These are phyloP conservation scores for Scotopteryx bipunctaria DNA, from an alignment of 2,888 invertebrate genomes.

Conservation along the genomic window DNA sequence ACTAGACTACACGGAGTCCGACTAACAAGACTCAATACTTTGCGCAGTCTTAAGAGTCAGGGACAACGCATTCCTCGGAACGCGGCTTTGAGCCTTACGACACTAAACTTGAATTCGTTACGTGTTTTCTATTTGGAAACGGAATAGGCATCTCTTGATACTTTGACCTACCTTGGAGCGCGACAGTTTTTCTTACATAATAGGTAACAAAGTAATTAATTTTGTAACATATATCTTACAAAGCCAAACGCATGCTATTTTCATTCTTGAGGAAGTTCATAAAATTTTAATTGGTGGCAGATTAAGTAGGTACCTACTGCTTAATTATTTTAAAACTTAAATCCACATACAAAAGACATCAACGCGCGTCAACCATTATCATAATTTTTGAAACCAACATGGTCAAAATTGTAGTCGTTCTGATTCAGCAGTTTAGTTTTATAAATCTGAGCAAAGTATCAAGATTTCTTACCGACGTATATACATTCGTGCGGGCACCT, in stretches of 20 bases:
- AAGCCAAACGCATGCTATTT: too few relatives aligned
- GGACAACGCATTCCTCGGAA: constrained; percentile 18
- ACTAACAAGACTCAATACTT: constrained; percentile 30
- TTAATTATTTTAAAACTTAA: too few relatives aligned
- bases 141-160: constrained; percentile 43
- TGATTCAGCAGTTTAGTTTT: too few relatives aligned
- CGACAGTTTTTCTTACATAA: too few relatives aligned
- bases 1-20: constrained; percentile 7
- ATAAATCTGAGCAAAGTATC: constrained; percentile 46
- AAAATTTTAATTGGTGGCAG: too few relatives aligned
- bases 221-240: too few relatives aligned
- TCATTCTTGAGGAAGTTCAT: too few relatives aligned
- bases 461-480: constrained; percentile 46
- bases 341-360: constrained; percentile 10
- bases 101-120: constrained; percentile 78
- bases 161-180: too few relatives aligned
- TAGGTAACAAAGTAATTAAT: too few relatives aligned
- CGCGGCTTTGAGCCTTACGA: constrained; percentile 55
- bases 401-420: too few relatives aligned
- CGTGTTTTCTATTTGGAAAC: constrained; percentile 61
- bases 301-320: too few relatives aligned
- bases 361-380: constrained; percentile 5
- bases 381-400: neutral
- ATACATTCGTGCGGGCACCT: constrained; percentile 69
- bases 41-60: constrained; percentile 29